phyloP scores from a whole-genome alignment of 2,888 invertebrate species.

The Seira ritae region DNA sequence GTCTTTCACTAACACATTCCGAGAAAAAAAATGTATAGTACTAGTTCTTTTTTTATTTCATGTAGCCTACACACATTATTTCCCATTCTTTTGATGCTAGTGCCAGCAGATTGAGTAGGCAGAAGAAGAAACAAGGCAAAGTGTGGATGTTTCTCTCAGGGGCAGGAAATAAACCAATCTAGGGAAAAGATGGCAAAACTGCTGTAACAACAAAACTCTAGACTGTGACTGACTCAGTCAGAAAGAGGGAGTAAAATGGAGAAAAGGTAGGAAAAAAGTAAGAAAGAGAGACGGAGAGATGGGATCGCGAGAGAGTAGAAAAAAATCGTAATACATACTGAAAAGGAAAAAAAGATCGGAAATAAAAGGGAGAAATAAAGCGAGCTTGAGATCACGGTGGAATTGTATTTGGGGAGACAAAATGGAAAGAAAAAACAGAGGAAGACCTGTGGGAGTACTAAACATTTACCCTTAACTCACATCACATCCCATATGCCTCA shows the following conservation, averaged over 20 bases:
- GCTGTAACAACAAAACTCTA: constrained; percentile 45
- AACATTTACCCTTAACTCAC: constrained; percentile 61
- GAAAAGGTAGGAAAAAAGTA: constrained; percentile 20
- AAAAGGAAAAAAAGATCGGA: constrained; percentile 5
- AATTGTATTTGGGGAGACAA: constrained; percentile 49
- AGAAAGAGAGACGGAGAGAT: constrained; percentile 23
- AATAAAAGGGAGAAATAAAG: constrained; percentile 57
- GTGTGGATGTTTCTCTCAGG: constrained; percentile 53
- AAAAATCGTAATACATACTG: constrained; percentile 9
- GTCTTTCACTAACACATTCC: neutral
- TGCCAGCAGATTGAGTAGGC: neutral
- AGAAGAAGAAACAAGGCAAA: constrained; percentile 36
- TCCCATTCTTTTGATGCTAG: neutral
- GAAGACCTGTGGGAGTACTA: constrained; percentile 66
- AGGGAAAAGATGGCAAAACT: constrained; percentile 54
- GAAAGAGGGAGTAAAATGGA: constrained; percentile 28
- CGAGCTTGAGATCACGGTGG: constrained; percentile 54
- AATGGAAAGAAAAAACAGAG: constrained; percentile 38
- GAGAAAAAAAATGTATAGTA: neutral
- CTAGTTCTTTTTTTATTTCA: constrained; percentile 1
- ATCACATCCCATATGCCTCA: constrained; percentile 13
- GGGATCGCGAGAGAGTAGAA: constrained; percentile 19
- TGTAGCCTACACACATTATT: neutral
- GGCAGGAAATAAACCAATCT: constrained; percentile 59
- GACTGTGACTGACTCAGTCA: neutral